Evolutionary conservation across 1,140 invertebrate species (phyloP), one percentile per base, ranked within the genome.

Genomic region (Drosophila subobscura): DNA sequence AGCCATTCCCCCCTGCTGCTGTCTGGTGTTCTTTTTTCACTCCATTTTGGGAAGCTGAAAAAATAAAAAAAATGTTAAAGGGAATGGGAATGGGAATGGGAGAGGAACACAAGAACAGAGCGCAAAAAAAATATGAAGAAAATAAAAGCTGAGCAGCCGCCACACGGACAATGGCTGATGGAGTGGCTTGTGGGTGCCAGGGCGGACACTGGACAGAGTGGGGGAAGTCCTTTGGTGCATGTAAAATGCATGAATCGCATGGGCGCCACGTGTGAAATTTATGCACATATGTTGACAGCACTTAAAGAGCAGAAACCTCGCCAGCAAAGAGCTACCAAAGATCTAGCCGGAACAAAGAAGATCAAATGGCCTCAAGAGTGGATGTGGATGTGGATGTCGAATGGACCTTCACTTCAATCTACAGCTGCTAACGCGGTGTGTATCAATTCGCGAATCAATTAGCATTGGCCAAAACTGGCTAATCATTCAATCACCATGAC

Each of bases 181-280:
- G 55, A 45, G 44, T 25, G 25, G 53, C 46, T 14, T 27, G 23
- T 25, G 33, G 33, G n/a, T 22, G 5, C 41, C 7, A 20, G 22
- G 56, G n/a, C 37, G 58, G 33, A 29, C 23, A 25, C 16, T 47
- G 64, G 67, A 52, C 29, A 33, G 29, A 65, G 45, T 70, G 80
- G 49, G 80, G 49, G 46, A 80, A 86, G 80, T 80, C 81, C 81
- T 86, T 86, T 59, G 76, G 73, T 80, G 68, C 68, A 85, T 85
- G 73, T 86, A 71, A 86, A 86, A 85, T 85, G 81, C 81, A 85
- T 86, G 73, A 77, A 49, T 60, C 60, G 46, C 33, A 37, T 57
- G 72, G 68, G 77, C 59, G 80, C 67, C 63, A 85, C 81, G 81
- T 85, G 81, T 86, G 81, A 85, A 85, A 86, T 85, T 86, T 85